Base-by-base conservation (phyloP, 2,888 invertebrate genomes). In the Oscheius sp. region DNA sequence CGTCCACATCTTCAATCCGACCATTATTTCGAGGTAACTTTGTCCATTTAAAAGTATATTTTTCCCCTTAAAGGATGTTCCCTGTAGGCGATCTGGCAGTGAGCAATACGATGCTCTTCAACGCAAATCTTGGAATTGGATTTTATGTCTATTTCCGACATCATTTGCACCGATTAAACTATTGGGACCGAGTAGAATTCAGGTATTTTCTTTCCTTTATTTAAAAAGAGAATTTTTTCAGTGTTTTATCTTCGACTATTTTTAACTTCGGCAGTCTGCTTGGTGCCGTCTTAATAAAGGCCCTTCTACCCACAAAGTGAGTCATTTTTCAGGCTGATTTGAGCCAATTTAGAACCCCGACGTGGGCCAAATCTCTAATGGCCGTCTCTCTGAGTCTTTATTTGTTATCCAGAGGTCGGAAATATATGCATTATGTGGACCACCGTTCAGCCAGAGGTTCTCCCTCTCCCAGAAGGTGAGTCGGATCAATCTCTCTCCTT, bases 231-330 rank as follows among this genome's bases (percentile, higher is more conserved):
- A 33, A 33, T 12, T 23, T 48, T 72, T 76, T 66, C 72, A 87
- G 87, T 72, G 87, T 88, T 3, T 88, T 89, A 75, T 87, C 88
- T 5, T 82, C 93, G 50, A 90, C 92, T 10, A 90, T 95, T 25
- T 92, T 95, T 90, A 93, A 93, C 76, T 91, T 95, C 86, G 95
- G 95, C 15, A 94, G 94, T 0, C 92, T 95, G 53, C 90, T 95
- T 69, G 89, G 92, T 74, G 94, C 94, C 93, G 95, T 95, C 8
- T 91, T 95, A 39, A 88, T 93, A 45, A 91, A 93, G 85, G 92
- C 92, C 78, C 89, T 92, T 39, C 89, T 94, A 52, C 93, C 93
- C 0, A 90, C 91, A 76, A 91, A 91, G 79, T 81, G 45, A 68
- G 74, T n/a, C 12, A 45, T 33, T 61, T 31, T 61, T 58, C 5